A percentile compares a stretch with the other conserved stretches of the same genome.
These are phyloP conservation scores for Anoplolepis gracilipes DNA, from an alignment of 1,140 invertebrate genomes.

Conservation along the genomic window DNA sequence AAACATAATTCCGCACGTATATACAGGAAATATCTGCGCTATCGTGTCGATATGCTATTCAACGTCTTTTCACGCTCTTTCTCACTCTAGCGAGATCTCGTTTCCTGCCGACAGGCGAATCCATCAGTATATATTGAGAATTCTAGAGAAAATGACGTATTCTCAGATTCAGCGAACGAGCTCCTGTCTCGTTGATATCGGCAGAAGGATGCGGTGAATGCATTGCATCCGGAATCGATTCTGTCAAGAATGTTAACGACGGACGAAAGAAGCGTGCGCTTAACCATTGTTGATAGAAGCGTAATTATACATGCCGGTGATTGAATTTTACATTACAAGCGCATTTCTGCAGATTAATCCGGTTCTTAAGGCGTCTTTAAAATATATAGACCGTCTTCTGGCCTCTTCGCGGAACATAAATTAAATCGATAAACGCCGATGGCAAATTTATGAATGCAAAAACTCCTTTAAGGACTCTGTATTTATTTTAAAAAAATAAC, in stretches of 20 bases:
- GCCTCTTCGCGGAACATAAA: not conserved
- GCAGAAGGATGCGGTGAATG: conserved; percentile 30
- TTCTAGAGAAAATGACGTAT: conserved; percentile 53
- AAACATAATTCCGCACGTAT: conserved; percentile 2
- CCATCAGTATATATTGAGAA: conserved; percentile 33
- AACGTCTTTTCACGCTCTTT: conserved; percentile 7
- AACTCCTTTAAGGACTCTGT: not conserved
- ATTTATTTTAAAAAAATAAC: not conserved
- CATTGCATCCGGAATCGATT: conserved; percentile 25
- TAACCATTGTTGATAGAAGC: conserved; percentile 39
- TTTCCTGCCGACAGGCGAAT: conserved; percentile 37
- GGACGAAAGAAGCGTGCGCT: not conserved
- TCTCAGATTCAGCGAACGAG: conserved; percentile 32
- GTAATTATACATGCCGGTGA: conserved; percentile 37
- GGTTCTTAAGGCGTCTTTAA: not conserved
- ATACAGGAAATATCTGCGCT: conserved; percentile 1
- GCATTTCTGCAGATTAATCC: not conserved
- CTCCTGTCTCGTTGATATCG: conserved; percentile 39
- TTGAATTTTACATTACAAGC: conserved; percentile 39
- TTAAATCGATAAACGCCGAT: not conserved
- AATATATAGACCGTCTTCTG: not conserved
- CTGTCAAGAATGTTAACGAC: conserved; percentile 18
- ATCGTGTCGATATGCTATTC: conserved; percentile 31
- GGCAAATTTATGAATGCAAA: not conserved
- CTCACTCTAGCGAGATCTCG: conserved; percentile 28